phyloP scores from a whole-genome alignment of 2,797 vertebrate genomes.

The Paratrypauchen microcephalus region DNA sequence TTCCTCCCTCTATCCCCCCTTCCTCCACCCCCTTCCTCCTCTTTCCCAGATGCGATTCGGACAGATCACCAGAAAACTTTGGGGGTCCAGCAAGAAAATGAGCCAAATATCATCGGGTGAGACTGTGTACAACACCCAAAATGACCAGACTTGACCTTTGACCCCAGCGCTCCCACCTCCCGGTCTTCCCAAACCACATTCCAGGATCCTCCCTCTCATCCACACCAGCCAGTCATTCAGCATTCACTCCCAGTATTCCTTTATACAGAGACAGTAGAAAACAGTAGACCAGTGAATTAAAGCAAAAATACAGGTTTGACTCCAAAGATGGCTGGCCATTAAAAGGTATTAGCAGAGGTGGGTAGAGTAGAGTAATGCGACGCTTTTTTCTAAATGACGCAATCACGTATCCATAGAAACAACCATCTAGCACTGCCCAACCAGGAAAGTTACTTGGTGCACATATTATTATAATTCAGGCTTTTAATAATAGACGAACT shows the following conservation, averaged over 20 bases:
- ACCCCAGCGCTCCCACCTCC: conserved; percentile 24
- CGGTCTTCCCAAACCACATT: conserved; percentile 43
- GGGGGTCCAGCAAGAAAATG: conserved; percentile 93
- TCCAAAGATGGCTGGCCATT: background rate
- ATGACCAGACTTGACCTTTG: conserved; percentile 71
- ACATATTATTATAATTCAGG: too few relatives aligned
- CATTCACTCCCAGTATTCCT: conserved; percentile 8
- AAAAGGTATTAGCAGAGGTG: background rate
- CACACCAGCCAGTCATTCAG: conserved; percentile 65
- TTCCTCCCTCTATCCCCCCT: conserved; percentile 30
- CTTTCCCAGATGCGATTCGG: conserved; percentile 91
- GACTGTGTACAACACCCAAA: conserved; percentile 89
- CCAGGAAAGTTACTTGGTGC: too few relatives aligned
- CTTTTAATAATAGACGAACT: too few relatives aligned
- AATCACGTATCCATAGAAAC: too few relatives aligned
- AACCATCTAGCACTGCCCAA: too few relatives aligned
- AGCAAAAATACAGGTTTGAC: background rate
- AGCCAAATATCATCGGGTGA: conserved; percentile 95
- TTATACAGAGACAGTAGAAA: conserved; percentile 2
- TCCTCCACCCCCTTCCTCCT: conserved; percentile 66
- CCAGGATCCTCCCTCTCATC: conserved; percentile 40
- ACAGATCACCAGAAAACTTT: conserved; percentile 95
- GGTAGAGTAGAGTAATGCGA: too few relatives aligned
- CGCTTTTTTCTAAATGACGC: too few relatives aligned
- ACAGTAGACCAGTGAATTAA: background rate